Evolutionary conservation across 2,888 invertebrate genomes (phyloP).

Genomic region (Yponomeuta evonymella): DNA sequence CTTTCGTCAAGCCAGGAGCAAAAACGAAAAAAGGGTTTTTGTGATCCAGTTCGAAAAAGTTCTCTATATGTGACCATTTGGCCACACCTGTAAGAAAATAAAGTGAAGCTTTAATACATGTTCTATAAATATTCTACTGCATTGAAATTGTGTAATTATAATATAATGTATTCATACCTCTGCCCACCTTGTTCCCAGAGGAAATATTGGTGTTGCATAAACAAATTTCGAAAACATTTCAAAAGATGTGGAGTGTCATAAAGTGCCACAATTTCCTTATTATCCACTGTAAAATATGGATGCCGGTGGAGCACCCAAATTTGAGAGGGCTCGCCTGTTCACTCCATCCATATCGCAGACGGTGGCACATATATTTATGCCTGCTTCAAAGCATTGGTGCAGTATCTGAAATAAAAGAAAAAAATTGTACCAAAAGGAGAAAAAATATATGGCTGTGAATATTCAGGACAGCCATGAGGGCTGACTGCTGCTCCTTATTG

Average conservation of each 20-base stretch:
- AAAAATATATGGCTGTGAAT: not conserved
- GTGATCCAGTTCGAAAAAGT: constrained; percentile 13
- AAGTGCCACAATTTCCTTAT: constrained; percentile 14
- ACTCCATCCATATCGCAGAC: constrained; percentile 16
- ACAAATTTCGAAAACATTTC: constrained; percentile 18
- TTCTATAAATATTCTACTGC: too few species aligned
- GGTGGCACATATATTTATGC: constrained; percentile 3
- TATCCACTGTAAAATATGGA: constrained; percentile 6
- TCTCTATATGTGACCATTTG: constrained; percentile 12
- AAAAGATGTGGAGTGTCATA: constrained; percentile 17
- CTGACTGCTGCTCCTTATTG: too few species aligned
- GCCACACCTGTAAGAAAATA: constrained; percentile 2
- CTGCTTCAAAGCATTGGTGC: constrained; percentile 9
- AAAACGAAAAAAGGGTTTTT: constrained; percentile 12
- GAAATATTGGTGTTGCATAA: constrained; percentile 13
- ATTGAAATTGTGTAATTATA: too few species aligned
- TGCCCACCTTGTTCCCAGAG: constrained; percentile 8
- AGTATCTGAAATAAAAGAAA: constrained; percentile 15
- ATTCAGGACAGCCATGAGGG: too few species aligned
- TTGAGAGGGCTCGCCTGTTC: constrained; percentile 7
- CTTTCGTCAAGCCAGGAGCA: constrained; percentile 14
- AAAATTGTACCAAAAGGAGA: constrained; percentile 2
- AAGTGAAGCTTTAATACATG: too few species aligned
- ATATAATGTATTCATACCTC: not conserved
- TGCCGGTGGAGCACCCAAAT: constrained; percentile 13